phyloP scores from a whole-genome alignment of 2,113 vertebrate species.

The Gnathonemus echidnorhynchus region DNA sequence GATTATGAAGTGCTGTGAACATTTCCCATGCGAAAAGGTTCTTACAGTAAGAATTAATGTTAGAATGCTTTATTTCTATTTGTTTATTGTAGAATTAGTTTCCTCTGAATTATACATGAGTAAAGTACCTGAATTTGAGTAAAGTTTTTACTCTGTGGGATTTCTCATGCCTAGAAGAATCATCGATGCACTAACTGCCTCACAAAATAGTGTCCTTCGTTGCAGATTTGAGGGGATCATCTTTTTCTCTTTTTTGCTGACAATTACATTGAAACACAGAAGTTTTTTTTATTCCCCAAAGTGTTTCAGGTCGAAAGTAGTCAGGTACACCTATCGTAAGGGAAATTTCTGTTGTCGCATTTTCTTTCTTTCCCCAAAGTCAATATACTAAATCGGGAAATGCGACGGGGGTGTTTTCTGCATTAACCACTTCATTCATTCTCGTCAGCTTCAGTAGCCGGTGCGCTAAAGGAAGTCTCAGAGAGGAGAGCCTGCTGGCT shows the following conservation, averaged over 20 bases:
- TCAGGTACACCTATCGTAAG: not conserved
- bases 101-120: not conserved
- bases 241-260: not conserved
- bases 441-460: not conserved
- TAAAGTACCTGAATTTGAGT: not conserved
- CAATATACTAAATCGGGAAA: not conserved
- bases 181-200: constrained; percentile 29
- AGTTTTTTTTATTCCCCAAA: not conserved
- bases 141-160: not conserved
- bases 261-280: not conserved
- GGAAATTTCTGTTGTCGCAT: not conserved
- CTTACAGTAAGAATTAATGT: not conserved
- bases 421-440: not conserved
- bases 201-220: constrained; percentile 10
- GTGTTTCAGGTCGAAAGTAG: not conserved
- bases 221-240: not conserved
- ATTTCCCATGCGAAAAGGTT: not conserved
- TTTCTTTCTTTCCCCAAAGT: not conserved
- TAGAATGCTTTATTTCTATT: not conserved
- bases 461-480: not conserved
- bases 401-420: not conserved
- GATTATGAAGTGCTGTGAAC: not conserved
- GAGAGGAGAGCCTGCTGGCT: not conserved
- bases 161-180: not conserved
- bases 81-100: not conserved